Base-by-base conservation (phyloP, 2,888 invertebrate species). In the Heliconius ismenius region DNA sequence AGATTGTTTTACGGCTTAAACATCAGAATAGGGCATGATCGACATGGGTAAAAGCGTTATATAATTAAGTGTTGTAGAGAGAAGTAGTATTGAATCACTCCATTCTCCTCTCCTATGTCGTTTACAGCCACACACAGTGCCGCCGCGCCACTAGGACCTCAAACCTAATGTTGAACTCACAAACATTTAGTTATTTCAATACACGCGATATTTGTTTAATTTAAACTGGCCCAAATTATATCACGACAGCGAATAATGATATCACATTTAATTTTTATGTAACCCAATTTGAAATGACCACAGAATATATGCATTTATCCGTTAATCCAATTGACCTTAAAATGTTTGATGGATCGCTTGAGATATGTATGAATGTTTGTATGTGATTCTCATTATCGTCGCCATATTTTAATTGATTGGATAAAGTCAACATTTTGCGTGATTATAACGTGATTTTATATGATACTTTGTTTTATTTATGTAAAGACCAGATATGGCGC, bases 211-310 rank as follows among this genome's bases (percentile, higher is more conserved):
- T 36, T 13, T 0, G n/a, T 24, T 65, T 39, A 13, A 65, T 24
- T 39, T 39, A 65, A 65, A 39, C 13, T 65, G 13, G 1, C 15
- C 6, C 1, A n/a, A 36, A 65, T 36, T 36, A 65, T 21, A 0
- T 36, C 36, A n/a, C 36, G 65, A 36, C 65, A 65, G n/a, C 36
- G 11, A 65, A 65, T 65, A 36, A 64, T 64, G 36, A n/a, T n/a
- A 36, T 10, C 65, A 65, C 28, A 18, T 67, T 24, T 7, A n/a
- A 39, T 39, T 67, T 67, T 67, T 67, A 4, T 21, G n/a, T 65
- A 65, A 65, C 2, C 65, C 15, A 65, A 65, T 65, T 65, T 36
- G 36, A 32, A 81, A 80, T 83, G 81, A 81, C 80, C 79, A 43
- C 67, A 21, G 67, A 49, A 9, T 21, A 49, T 18, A 18, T 67